These are phyloP conservation scores for Festucalex cinctus DNA, from an alignment of 2,113 vertebrate species.

Conservation along the genomic window DNA sequence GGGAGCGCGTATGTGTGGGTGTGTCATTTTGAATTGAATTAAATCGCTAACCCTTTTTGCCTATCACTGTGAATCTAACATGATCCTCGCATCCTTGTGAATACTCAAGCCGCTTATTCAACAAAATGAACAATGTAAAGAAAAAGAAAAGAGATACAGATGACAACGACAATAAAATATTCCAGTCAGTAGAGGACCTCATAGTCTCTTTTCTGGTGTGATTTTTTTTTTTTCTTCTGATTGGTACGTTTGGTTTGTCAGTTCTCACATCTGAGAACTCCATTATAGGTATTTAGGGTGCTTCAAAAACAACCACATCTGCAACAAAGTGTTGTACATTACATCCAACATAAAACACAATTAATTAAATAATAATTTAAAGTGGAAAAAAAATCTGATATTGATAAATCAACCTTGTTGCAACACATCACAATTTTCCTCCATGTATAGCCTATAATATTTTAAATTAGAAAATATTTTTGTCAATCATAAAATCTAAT, in stretches of 20 bases:
- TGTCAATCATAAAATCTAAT: too few species aligned
- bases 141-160: slow-evolving; percentile 53
- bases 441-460: too few species aligned
- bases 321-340: not conserved
- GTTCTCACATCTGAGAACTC: not conserved
- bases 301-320: not conserved
- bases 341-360: not conserved
- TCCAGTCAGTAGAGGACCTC: slow-evolving; percentile 70
- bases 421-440: too few species aligned
- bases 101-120: slow-evolving; percentile 66
- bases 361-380: not conserved
- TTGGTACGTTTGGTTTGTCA: not conserved
- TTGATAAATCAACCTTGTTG: too few species aligned
- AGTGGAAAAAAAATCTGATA: too few species aligned
- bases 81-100: slow-evolving; percentile 73
- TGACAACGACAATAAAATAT: slow-evolving; percentile 75
- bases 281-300: not conserved
- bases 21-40: slow-evolving; percentile 47
- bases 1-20: slow-evolving; percentile 26
- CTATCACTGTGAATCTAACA: slow-evolving; percentile 78
- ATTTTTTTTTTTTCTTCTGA: slow-evolving; percentile 2
- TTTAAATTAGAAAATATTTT: too few species aligned
- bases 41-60: slow-evolving; percentile 62
- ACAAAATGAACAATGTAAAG: slow-evolving; percentile 74
- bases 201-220: slow-evolving; percentile 40